Base-by-base conservation (phyloP, 2,113 vertebrate species). In the Saguinus midas region DNA sequence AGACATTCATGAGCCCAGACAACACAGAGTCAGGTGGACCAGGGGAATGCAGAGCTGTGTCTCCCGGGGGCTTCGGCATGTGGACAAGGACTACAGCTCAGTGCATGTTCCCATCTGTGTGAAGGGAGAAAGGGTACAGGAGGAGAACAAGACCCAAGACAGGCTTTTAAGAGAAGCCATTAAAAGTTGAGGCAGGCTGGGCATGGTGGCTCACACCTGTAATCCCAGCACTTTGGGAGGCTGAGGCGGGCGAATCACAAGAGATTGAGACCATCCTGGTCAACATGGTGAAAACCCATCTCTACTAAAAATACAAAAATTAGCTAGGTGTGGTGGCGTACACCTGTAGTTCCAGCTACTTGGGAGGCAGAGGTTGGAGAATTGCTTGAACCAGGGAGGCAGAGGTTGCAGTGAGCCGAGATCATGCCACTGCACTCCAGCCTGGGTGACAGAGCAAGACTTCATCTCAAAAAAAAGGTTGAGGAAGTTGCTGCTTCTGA, bases 261-360 rank as follows among this genome's bases (percentile, higher is more conserved):
- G 16, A 68, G 66, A 17, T 68, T 3, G 3, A 68, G 32, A 18
- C 66, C 29, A 68, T 32, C 66, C 66, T 18, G 16, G 29, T 14
- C 66, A 68, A 68, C 66, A n/a, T 68, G 17, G 66, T 68, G 66
- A 68, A 35, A 68, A 32, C 32, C 6, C 7, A 3, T 64, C 61
- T 14, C 5, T 64, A 32, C 12, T 64, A n/a, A 68, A 68, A 68
- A 68, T 68, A 35, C 29, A 68, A 68, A 68, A 68, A 68, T 68
- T 16, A 68, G 66, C 16, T 7, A 0, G 66, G 16, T 16, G 0
- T 68, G 66, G 16, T 68, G 66, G 6, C 3, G 0, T 6, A 0
- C 6, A 0, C 16, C 66, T 68, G 32, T n/a, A 68, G 29, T 68
- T 6, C 32, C 32, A 68, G 32, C 32, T 68, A 68, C 16, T n/a